A percentile compares a stretch with the other conserved stretches of the same genome.
phyloP scores from a whole-genome alignment of 2,113 vertebrate genomes.

The Edolisoma coerulescens region DNA sequence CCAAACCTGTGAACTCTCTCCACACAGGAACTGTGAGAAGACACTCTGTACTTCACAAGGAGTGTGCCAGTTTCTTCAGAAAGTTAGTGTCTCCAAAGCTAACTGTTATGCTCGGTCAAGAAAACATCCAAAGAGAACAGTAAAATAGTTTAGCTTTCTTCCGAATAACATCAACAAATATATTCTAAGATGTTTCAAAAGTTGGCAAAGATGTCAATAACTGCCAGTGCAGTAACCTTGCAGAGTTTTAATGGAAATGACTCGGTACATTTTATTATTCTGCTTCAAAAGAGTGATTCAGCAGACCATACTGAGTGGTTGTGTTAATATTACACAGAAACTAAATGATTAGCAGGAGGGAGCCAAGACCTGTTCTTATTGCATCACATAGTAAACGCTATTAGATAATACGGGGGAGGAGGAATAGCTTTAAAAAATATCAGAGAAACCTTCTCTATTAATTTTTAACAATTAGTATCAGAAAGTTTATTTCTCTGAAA shows the following conservation, averaged over 20 bases:
- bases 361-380: neutral
- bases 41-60: neutral
- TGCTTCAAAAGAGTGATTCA: neutral
- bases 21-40: neutral
- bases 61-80: neutral
- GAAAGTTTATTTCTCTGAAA: neutral
- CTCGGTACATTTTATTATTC: neutral
- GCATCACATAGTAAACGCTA: neutral
- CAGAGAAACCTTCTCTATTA: neutral
- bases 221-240: neutral
- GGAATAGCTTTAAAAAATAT: neutral
- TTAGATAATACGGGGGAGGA: neutral
- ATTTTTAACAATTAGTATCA: neutral
- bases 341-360: neutral
- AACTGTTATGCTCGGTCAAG: neutral
- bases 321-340: neutral
- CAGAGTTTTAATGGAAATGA: neutral
- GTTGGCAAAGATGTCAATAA: neutral
- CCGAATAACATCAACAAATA: neutral
- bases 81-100: neutral
- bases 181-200: neutral
- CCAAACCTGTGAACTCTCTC: neutral
- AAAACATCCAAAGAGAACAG: neutral
- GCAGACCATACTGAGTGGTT: neutral
- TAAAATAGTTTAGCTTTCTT: neutral